Base-by-base conservation (phyloP, 2,797 vertebrate species). In the Thripadectes ignobilis region DNA sequence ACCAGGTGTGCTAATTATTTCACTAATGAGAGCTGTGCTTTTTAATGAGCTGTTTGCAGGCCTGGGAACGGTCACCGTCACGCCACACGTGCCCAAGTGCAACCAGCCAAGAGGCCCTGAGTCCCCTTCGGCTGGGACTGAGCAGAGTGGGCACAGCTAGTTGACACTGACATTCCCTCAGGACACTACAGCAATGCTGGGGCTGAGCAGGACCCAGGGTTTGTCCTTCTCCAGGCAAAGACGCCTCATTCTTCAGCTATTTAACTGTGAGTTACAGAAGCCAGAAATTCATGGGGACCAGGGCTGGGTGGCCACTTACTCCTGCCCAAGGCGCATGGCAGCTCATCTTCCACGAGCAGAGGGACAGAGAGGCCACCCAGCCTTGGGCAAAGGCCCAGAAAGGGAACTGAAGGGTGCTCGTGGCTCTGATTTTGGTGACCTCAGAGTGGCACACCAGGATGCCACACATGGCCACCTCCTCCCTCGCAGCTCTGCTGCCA, bases 1-100 rank as follows among this genome's bases (percentile, higher is more conserved):
- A 89, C 93, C 85, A 85, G 76, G 89, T 90, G 88, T 79, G 81
- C 92, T 96, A 92, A 96, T 97, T 96, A 93, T 61, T 74, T 73
- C 36, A 55, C 89, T 96, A 96, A 96, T 95, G 92, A 96, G 93
- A 88, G 66, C 10, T 81, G 69, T 0, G 4, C 62, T 76, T 49
- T 73, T 76, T 95, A 96, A 97, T 74, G 94, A 97, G 86, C 81
- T 43, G 48, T 86, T 41, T 36, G 59, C 51, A 85, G 66, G 66
- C 71, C 66, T 78, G 32, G 65, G 75, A 41, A 48, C 0, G 1
- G 94, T 95, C 91, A 94, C 77, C 3, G 6, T 94, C 94, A 94
- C 0, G 4, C 86, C 54, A 26, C 2, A 0, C 9, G 46, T 73
- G 71, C 39, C 43, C 12, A 7, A 39, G 27, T 18, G 43, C 0